Evolutionary conservation across 1,140 invertebrate genomes (phyloP), one percentile per base, ranked within the genome.

Genomic region (Euwallacea fornicatus): DNA sequence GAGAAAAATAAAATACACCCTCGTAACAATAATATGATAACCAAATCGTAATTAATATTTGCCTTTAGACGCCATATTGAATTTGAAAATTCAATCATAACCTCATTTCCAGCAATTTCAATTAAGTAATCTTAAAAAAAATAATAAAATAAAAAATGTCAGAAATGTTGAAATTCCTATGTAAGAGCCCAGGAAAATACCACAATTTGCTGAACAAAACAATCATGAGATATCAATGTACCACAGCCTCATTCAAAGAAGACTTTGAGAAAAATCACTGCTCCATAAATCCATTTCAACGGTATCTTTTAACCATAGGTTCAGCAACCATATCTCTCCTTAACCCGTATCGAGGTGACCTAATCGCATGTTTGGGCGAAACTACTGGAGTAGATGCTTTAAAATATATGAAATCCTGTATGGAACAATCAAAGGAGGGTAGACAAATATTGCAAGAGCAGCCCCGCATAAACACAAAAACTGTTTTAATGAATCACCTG

Each of bases 341-440:
- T 6, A 86, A 94, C 84, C 94, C 94, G 0, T 81, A 83, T 75
- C 87, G 91, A 62, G 89, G 86, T n/a, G 96, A 98, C 81, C 95
- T 97, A 94, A 94, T 98, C 76, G 94, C 95, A 46, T 92, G 93
- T 74, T 85, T 98, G 65, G 95, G 95, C 6, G 96, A 98, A 84
- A 92, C 93, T 0, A 95, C 94, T 3, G 94, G 81, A 0, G 82
- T 86, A 74, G 75, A 76, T 46, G 91, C 94, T 7, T 83, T 96
- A 0, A 82, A 83, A 66, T 83, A 87, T 73, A 91, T 95, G 80
- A 83, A 83, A 66, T 77, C 83, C 70, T 87, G 88, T 79, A 85
- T 85, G 84, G 76, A 83, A 77, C 66, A 74, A 50, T 84, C 86
- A 76, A 78, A 83, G 21, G 92, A 94, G 83, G 93, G 94, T 11